A percentile compares a stretch with the other conserved stretches of the same genome.
phyloP scores from a whole-genome alignment of 2,888 invertebrate species.

The Mycogona germanica region DNA sequence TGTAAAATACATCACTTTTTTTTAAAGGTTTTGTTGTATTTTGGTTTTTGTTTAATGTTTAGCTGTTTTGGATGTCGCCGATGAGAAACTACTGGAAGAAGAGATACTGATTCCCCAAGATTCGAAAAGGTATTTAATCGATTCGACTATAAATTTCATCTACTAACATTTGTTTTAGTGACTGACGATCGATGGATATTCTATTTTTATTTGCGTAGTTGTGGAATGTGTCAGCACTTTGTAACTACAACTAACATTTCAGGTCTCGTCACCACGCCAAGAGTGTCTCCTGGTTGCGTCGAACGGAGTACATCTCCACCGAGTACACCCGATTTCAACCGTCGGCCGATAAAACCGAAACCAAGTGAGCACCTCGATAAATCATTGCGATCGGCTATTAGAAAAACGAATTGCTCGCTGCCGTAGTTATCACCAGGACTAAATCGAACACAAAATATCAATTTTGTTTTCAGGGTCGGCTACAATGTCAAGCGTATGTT shows the following conservation, averaged over 20 bases:
- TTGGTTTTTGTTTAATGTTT: conserved; percentile 20
- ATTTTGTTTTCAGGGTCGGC: conserved; percentile 50
- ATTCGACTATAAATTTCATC: not conserved
- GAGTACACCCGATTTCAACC: conserved; percentile 97
- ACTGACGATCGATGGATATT: no score
- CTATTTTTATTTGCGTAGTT: no score
- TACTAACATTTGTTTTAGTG: not conserved
- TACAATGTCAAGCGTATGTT: conserved; percentile 89
- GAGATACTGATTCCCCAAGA: conserved; percentile 80
- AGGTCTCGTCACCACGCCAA: conserved; percentile 88
- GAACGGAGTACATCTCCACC: conserved; percentile 98
- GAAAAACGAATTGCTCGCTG: not conserved
- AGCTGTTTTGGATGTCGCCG: conserved; percentile 61
- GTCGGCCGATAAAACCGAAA: conserved; percentile 94
- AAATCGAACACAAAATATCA: not conserved
- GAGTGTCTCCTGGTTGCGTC: conserved; percentile 94
- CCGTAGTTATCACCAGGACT: not conserved
- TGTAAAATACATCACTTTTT: not conserved
- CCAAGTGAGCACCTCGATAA: conserved; percentile 46
- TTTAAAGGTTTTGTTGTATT: not conserved
- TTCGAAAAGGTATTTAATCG: conserved; percentile 48
- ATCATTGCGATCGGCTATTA: not conserved
- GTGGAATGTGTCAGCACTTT: no score
- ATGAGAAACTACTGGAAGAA: conserved; percentile 92
- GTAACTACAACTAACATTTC: conserved; percentile 19